Evolutionary conservation across 1,140 invertebrate species (phyloP).

Genomic region (Drosophila saltans): DNA sequence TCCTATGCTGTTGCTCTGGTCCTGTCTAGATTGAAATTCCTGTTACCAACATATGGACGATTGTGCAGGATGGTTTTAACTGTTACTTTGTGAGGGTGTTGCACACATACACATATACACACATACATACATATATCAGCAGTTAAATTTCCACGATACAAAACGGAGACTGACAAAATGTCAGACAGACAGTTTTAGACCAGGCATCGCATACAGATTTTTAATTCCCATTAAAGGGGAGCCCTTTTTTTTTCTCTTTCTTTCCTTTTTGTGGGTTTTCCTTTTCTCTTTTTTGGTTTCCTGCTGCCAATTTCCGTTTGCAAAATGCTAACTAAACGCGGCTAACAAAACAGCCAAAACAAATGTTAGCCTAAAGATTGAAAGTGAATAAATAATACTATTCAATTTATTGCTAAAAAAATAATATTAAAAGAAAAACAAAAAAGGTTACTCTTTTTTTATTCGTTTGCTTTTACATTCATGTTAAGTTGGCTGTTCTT

Average conservation of each 20-base stretch:
- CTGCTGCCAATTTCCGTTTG: conserved; percentile 61
- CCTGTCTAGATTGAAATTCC: conserved; percentile 55
- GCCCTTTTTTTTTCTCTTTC: not conserved
- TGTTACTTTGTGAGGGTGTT: not conserved
- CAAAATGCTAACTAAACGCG: conserved; percentile 40
- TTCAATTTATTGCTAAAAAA: too few species aligned
- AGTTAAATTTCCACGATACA: conserved; percentile 13
- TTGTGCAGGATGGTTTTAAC: conserved; percentile 15
- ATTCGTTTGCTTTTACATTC: too few species aligned
- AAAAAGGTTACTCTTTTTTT: too few species aligned
- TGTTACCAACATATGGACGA: conserved; percentile 16
- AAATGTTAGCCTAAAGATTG: conserved; percentile 21
- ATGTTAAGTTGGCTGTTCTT: too few species aligned
- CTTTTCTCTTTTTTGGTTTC: conserved; percentile 36
- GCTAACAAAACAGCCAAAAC: conserved; percentile 13
- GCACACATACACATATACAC: not conserved
- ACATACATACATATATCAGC: not conserved
- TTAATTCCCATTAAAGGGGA: too few species aligned
- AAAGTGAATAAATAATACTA: conserved; percentile 39
- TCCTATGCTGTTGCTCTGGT: not conserved
- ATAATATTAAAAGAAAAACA: too few species aligned
- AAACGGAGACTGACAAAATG: not conserved
- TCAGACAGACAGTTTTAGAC: conserved; percentile 14
- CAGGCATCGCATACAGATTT: conserved; percentile 55
- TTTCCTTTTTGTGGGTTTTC: not conserved